phyloP scores from a whole-genome alignment of 2,113 vertebrate species.

The Melanostigma gelatinosum region DNA sequence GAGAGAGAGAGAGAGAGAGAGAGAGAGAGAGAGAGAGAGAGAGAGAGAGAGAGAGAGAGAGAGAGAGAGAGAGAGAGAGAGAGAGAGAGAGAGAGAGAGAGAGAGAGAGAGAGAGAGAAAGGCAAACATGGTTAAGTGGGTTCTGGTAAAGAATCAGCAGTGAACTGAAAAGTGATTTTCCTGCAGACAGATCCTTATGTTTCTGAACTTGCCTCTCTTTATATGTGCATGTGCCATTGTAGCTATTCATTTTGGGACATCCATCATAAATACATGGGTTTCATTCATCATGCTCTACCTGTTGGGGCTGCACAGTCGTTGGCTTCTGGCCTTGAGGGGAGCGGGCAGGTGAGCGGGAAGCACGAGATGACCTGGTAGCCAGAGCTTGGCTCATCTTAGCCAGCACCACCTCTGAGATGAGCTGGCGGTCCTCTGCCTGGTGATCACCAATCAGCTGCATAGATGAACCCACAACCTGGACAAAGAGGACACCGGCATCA shows the following conservation, averaged over 20 bases:
- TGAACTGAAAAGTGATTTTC: conserved; percentile 14
- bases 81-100: conserved; percentile 8
- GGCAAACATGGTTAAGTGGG: not conserved
- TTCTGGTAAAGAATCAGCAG: conserved; percentile 16
- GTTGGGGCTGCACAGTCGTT: conserved; percentile 90
- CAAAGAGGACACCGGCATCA: not conserved
- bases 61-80: not conserved
- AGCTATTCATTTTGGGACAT: not conserved
- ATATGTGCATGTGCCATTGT: not conserved
- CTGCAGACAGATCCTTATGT: not conserved
- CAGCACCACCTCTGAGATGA: conserved; percentile 93
- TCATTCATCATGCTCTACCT: conserved; percentile 81
- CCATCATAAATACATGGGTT: not conserved
- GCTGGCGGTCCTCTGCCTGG: conserved; percentile 93
- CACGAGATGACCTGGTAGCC: conserved; percentile 75
- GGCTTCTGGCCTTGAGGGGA: conserved; percentile 88
- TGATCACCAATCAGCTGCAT: conserved; percentile 98
- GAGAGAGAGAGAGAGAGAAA: not conserved
- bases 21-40: conserved; percentile 9
- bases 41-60: not conserved
- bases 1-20: not conserved
- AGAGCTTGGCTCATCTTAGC: conserved; percentile 92
- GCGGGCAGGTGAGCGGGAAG: conserved; percentile 80
- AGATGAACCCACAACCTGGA: conserved; percentile 94
- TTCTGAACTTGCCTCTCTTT: not conserved